Base-by-base conservation (phyloP, 1,140 invertebrate genomes). In the Leptoteleia sp. region DNA sequence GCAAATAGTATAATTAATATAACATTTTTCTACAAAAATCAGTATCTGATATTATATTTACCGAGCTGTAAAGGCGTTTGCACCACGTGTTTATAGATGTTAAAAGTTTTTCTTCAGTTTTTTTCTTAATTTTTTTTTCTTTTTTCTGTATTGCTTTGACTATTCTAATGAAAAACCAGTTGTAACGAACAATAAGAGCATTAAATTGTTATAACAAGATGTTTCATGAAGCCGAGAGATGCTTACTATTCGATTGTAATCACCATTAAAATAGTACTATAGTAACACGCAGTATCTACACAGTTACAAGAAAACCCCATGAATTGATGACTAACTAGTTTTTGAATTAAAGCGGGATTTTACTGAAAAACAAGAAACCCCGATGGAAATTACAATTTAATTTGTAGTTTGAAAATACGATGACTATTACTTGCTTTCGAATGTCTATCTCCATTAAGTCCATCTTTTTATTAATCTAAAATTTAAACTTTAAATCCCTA, bases 211-310 rank as follows among this genome's bases (percentile, higher is more conserved):
- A 70, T 29, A 59, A 71, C 47, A 47, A 62, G 67, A 64, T 27
- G 38, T 4, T 50, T 52, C 33, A 9, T 15, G 48, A 50, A 54
- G 35, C 29, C 54, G 31, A 55, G 19, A 55, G 5, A 38, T 47
- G 48, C 62, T 54, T 25, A 16, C 33, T 48, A 45, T 54, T 40
- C 43, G 17, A 47, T 4, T 47, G 33, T 42, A 38, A 27, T 50
- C 27, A 37, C 40, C 13, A 1, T 42, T 64, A 62, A 54, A 55
- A 57, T 68, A 70, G 64, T 50, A 40, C 50, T 76, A 76, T 55
- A 76, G 42, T 70, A 70, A 76, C 57, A 65, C 48, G 57, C 55
- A 76, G 12, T 70, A 76, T 70, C 73, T 76, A 70, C 57, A 76
- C 65, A 64, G 50, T 68, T 76, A 70, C 73, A 57, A 42, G 50